Evolutionary conservation across 64 coral and sea anemone species (phyloP).

Genomic region (Montipora cactus): DNA sequence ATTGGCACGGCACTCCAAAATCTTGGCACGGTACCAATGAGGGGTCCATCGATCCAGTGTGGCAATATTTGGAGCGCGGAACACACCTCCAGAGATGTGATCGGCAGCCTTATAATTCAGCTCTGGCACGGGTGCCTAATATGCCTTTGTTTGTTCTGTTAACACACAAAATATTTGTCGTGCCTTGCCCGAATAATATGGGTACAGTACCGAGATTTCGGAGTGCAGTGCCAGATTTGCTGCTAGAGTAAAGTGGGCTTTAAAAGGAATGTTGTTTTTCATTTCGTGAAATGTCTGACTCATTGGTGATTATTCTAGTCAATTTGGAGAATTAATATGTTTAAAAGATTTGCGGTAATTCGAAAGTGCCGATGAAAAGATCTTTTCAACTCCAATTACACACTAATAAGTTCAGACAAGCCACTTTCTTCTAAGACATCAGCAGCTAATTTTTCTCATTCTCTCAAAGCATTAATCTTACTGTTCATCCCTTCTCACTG

Average conservation of each 20-base stretch:
- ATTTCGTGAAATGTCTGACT: constrained; percentile 1
- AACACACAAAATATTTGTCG: too few species aligned
- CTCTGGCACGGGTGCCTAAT: too few species aligned
- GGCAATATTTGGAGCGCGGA: too few species aligned
- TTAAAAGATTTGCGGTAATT: constrained; percentile 36
- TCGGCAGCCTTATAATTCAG: too few species aligned
- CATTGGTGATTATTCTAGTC: background rate
- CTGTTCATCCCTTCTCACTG: background rate
- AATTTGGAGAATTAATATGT: constrained; percentile 18
- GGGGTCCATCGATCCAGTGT: too few species aligned
- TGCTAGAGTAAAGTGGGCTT: background rate
- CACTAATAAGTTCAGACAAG: constrained; percentile 45
- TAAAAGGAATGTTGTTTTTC: background rate
- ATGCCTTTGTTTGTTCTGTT: too few species aligned
- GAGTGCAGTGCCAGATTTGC: too few species aligned
- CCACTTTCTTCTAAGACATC: background rate
- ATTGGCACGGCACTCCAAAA: too few species aligned
- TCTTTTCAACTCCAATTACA: constrained; percentile 9
- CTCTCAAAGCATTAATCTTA: constrained; percentile 5
- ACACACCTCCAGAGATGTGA: too few species aligned
- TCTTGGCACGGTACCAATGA: too few species aligned
- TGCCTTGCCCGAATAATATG: too few species aligned
- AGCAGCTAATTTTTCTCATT: constrained; percentile 33
- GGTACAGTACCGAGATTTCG: too few species aligned
- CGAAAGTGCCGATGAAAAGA: constrained; percentile 13